phyloP scores from a whole-genome alignment of 1,140 invertebrate species.

The Tetragonula clypearis region DNA sequence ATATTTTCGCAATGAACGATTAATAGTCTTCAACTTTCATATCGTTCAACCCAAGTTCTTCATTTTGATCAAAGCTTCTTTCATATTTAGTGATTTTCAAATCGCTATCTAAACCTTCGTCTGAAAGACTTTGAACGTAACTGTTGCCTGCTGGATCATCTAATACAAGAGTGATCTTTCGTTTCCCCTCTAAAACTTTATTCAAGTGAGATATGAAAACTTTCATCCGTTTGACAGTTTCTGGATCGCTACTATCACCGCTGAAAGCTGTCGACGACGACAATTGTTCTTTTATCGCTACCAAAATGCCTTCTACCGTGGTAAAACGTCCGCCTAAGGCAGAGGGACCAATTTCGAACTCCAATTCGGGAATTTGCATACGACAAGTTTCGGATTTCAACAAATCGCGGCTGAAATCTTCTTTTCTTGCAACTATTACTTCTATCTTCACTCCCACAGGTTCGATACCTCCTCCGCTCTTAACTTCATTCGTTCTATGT shows the following conservation, averaged over 20 bases:
- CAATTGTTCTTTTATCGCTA: constrained; percentile 87
- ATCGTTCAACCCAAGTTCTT: constrained; percentile 97
- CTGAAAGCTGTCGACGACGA: constrained; percentile 86
- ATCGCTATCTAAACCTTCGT: constrained; percentile 87
- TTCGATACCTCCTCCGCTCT: constrained; percentile 96
- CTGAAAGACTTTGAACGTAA: constrained; percentile 94
- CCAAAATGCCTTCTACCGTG: constrained; percentile 94
- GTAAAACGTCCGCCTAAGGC: constrained; percentile 97
- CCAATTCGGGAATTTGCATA: constrained; percentile 94
- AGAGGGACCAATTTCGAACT: constrained; percentile 91
- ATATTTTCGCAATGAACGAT: constrained; percentile 11
- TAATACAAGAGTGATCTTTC: constrained; percentile 89
- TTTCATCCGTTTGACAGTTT: constrained; percentile 82
- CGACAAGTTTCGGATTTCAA: constrained; percentile 98
- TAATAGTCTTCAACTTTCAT: constrained; percentile 96
- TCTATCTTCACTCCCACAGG: constrained; percentile 90
- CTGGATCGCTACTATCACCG: constrained; percentile 87
- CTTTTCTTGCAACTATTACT: constrained; percentile 86
- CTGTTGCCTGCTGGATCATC: constrained; percentile 99
- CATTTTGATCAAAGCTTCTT: constrained; percentile 95
- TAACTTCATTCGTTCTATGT: constrained; percentile 96
- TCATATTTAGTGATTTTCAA: constrained; percentile 92
- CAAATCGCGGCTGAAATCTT: constrained; percentile 95
- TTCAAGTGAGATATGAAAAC: constrained; percentile 88
- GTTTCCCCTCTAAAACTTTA: constrained; percentile 86